These are phyloP conservation scores for Sebastes hubbsi DNA, from an alignment of 2,797 vertebrate genomes.

Conservation along the genomic window DNA sequence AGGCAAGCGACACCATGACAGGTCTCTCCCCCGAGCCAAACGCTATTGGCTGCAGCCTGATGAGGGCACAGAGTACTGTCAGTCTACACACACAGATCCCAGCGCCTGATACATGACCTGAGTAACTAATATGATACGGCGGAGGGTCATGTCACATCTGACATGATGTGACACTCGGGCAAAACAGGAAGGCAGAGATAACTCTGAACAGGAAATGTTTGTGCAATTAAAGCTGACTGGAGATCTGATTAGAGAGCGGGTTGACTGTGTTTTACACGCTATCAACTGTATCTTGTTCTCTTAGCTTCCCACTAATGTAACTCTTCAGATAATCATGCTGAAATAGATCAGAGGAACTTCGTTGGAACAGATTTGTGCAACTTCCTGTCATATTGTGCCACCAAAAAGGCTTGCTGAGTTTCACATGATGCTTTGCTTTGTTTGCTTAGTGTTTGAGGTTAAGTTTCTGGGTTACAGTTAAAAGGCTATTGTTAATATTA, in stretches of 20 bases:
- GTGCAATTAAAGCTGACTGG: neutral
- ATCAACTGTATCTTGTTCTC: neutral
- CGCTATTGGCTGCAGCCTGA: constrained; percentile 22
- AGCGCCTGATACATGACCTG: constrained; percentile 38
- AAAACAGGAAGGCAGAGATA: constrained; percentile 37
- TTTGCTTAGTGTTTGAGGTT: neutral
- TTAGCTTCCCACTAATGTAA: neutral
- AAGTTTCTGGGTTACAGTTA: neutral
- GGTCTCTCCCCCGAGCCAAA: constrained; percentile 24
- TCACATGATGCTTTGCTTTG: neutral
- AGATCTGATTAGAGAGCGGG: constrained; percentile 16
- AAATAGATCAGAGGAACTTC: neutral
- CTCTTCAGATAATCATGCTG: neutral
- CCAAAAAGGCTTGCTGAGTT: neutral
- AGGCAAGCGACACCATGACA: constrained; percentile 12
- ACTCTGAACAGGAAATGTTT: constrained; percentile 42
- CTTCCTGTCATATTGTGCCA: neutral
- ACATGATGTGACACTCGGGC: neutral
- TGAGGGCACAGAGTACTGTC: constrained; percentile 18
- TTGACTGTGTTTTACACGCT: neutral
- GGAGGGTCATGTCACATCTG: neutral
- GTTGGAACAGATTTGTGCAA: neutral
- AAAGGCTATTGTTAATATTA: neutral
- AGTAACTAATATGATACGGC: constrained; percentile 14
- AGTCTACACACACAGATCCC: constrained; percentile 23